Percentiles rank a stretch among this genome's conserved stretches.
Conservation (phyloP, 2,113 vertebrate species). For the Loxodonta africana region DNA sequence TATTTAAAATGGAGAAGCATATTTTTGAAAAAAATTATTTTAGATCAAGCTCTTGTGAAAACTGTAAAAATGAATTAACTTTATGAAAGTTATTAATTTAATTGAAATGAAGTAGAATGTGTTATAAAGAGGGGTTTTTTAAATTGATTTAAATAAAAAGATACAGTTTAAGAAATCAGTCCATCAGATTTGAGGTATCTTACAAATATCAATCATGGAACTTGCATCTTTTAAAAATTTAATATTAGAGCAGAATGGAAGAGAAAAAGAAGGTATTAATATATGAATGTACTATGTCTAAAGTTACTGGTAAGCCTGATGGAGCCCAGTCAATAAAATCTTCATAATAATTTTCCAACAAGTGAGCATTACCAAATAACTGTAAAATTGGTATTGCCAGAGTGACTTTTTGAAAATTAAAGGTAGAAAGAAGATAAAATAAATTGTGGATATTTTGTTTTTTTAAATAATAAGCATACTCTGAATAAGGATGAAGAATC, state of each 20-base stretch:
- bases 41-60: too few species aligned
- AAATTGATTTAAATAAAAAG: conserved; percentile 49
- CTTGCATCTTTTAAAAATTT: background rate
- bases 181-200: conserved; percentile 22
- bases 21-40: background rate
- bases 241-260: background rate
- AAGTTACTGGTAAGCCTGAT: background rate
- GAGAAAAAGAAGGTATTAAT: conserved; percentile 8
- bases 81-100: conserved; percentile 50
- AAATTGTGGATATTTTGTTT: conserved; percentile 8
- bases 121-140: background rate
- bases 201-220: background rate
- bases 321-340: conserved; percentile 18
- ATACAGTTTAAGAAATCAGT: conserved; percentile 28
- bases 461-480: background rate
- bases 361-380: background rate
- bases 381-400: background rate
- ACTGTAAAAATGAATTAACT: background rate
- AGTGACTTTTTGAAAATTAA: conserved; percentile 28
- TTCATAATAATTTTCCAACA: conserved; percentile 16
- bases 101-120: background rate
- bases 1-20: background rate
- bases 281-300: background rate
- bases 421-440: background rate
- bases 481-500: background rate